Evolutionary conservation across 2,888 invertebrate species (phyloP), one percentile per base, ranked within the genome.

Genomic region (Phlogophora meticulosa): DNA sequence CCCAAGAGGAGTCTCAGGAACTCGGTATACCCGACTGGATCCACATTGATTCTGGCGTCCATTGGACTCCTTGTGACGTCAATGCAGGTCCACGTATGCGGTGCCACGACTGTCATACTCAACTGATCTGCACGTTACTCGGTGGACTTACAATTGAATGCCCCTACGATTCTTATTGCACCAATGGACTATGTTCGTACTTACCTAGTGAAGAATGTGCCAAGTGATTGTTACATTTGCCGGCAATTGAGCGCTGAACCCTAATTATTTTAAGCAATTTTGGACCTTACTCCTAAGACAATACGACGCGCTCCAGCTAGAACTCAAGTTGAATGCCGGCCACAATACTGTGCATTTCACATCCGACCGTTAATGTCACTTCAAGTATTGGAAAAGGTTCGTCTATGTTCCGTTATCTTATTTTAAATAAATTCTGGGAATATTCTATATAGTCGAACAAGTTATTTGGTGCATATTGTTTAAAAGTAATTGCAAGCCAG

Each of bases 131-230:
- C 9, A 67, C 68, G 10, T 36, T 20, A 1, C 2, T 68, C 11
- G 68, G 59, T 36, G 76, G 69, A 13, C 0, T 75, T 0, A 22
- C 46, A 1, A 15, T 75, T 2, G 32, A 51, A 7, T 67, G 76
- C 20, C 55, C 13, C 0, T 28, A n/a, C n/a, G 32, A 13, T 20
- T 38, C 60, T 15, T 48, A 68, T 22, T 75, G 72, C 32, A 51
- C 36, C 5, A 36, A 60, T 11, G 72, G 69, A 38, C 0, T 46
- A 1, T 72, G 59, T 20, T 60, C 51, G 4, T 10, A 34, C 7
- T 13, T 10, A 32, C 55, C 67, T 11, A 55, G 15, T 42, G 9
- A 7, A 36, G 32, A 32, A 52, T 75, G 59, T 56, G 24, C 32
- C 13, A 53, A n/a, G 22, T 53, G 9, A 22, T 4, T n/a, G 22